Conservation (phyloP, 2,888 invertebrate genomes). For the Noctua comes region DNA sequence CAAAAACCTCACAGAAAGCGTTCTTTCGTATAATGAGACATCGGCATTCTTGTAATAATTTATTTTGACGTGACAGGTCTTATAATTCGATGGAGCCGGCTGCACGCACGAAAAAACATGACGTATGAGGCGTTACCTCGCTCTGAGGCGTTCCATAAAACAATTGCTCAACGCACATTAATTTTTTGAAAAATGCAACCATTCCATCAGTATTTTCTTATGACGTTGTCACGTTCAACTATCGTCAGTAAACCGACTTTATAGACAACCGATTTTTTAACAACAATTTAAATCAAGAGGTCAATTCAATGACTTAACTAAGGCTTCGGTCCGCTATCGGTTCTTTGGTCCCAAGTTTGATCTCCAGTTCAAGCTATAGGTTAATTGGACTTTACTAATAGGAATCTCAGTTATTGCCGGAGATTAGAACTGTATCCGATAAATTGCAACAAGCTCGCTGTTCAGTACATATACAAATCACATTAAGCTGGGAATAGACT, state of each 20-base stretch:
- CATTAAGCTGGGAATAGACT: conserved; percentile 17
- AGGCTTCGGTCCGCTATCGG: conserved; percentile 23
- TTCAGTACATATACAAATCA: conserved; percentile 43
- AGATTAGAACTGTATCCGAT: conserved; percentile 58
- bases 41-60: neutral
- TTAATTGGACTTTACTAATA: conserved; percentile 64
- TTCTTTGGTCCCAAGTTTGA: conserved; percentile 42
- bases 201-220: too few species aligned
- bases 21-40: neutral
- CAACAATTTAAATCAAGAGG: neutral
- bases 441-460: conserved; percentile 59
- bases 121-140: too few species aligned
- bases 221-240: too few species aligned
- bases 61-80: too few species aligned
- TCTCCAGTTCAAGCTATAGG: conserved; percentile 58
- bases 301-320: conserved; percentile 22
- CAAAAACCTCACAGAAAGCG: neutral
- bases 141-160: too few species aligned
- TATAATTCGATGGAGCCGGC: too few species aligned
- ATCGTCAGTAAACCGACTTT: too few species aligned
- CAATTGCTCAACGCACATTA: too few species aligned
- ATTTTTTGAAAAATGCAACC: too few species aligned
- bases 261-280: too few species aligned
- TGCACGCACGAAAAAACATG: too few species aligned
- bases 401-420: conserved; percentile 60